phyloP scores from a whole-genome alignment of 2,113 vertebrate species.

The Sinocyclocheilus anophthalmus region DNA sequence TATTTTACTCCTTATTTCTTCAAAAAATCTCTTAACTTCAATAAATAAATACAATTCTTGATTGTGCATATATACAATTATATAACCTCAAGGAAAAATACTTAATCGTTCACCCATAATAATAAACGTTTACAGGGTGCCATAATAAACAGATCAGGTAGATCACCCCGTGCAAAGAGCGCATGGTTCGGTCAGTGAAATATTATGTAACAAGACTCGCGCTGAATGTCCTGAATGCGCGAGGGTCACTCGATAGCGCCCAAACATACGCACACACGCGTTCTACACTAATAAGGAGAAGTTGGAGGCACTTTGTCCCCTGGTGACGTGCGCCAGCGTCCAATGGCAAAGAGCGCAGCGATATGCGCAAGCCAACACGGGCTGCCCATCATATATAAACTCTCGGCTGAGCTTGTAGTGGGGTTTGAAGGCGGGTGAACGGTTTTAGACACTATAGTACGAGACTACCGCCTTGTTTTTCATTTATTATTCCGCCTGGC shows the following conservation, averaged over 20 bases:
- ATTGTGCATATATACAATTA: not conserved
- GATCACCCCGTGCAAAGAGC: not conserved
- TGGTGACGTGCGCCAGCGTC: slow-evolving; percentile 45
- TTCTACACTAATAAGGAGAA: slow-evolving; percentile 53
- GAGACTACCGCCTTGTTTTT: not conserved
- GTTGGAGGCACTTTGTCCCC: slow-evolving; percentile 48
- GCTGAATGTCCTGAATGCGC: slow-evolving; percentile 57
- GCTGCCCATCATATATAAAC: slow-evolving; percentile 59
- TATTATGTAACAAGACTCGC: slow-evolving; percentile 50
- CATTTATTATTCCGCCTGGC: not conserved
- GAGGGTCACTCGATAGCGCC: slow-evolving; percentile 40
- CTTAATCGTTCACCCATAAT: not conserved
- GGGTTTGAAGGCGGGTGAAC: slow-evolving; percentile 60
- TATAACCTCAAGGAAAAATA: not conserved
- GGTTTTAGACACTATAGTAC: not conserved
- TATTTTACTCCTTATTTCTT: not conserved
- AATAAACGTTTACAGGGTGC: not conserved
- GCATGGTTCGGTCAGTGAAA: not conserved
- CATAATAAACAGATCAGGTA: not conserved
- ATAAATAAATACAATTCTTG: not conserved
- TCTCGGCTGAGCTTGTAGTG: slow-evolving; percentile 28
- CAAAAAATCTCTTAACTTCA: not conserved
- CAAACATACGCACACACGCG: slow-evolving; percentile 36
- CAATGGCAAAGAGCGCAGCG: slow-evolving; percentile 45
- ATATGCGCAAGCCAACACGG: slow-evolving; percentile 6